Evolutionary conservation across 2,113 vertebrate species (phyloP).

Genomic region (Caranx melampygus): DNA sequence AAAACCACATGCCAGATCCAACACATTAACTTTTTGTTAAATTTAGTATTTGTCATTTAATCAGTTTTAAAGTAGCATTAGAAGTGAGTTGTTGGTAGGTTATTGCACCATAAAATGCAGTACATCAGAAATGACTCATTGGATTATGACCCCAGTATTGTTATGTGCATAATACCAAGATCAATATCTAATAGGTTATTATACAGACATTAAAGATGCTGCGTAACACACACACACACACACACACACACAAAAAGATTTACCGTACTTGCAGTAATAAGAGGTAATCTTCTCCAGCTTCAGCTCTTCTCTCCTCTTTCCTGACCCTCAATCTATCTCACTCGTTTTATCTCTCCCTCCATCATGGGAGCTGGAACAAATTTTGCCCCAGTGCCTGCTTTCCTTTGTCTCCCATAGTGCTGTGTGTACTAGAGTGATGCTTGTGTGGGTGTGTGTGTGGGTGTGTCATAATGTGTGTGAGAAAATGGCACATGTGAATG

Average conservation of each 20-base stretch:
- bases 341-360: constrained; percentile 28
- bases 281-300: background rate
- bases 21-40: background rate
- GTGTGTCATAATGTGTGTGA: background rate
- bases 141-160: background rate
- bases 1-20: background rate
- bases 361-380: constrained; percentile 43
- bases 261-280: too few species aligned
- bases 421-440: constrained; percentile 47
- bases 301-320: too few species aligned
- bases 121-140: background rate
- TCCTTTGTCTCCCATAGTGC: constrained; percentile 35
- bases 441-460: constrained; percentile 1
- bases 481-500: background rate
- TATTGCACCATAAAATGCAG: background rate
- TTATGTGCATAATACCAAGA: too few species aligned
- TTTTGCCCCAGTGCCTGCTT: constrained; percentile 25
- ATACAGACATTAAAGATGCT: background rate
- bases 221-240: too few species aligned
- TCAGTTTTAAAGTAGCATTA: background rate
- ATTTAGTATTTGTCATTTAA: background rate
- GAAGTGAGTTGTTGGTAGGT: background rate
- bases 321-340: constrained; percentile 19
- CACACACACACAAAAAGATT: too few species aligned
- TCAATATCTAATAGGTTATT: background rate